Base-by-base conservation (phyloP, 2,113 vertebrate genomes). In the Phyllostomus discolor region DNA sequence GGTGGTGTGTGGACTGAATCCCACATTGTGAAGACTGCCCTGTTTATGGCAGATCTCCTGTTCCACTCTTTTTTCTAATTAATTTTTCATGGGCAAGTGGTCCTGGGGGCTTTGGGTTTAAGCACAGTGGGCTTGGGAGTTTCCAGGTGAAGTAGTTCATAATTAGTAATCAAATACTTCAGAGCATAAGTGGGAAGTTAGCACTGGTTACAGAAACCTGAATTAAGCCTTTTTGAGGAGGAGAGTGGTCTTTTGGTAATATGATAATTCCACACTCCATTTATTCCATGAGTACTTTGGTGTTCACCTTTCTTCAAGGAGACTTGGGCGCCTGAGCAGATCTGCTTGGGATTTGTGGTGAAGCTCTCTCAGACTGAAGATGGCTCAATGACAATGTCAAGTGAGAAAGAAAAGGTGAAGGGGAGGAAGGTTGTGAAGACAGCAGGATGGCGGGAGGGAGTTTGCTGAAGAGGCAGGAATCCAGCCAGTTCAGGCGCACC, bases 71-170 rank as follows among this genome's bases (percentile, higher is more conserved):
- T 4, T 57, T 86, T 80, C 79, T 92, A 92, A 93, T 95, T 88
- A 95, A 91, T 64, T 97, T 96, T 95, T 72, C 48, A 50, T 0
- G 2, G 76, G 90, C 59, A 91, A 96, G 72, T 38, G 33, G 85
- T 88, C 96, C 24, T 7, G 43, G 96, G 35, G 85, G 85, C 52
- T 79, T 81, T 38, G 72, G 82, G 91, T 97, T 84, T 85, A 90
- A 95, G 90, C 76, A 78, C 28, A 69, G 66, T 6, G 33, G 84
- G 88, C 24, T 5, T 16, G 2, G 82, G 59, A 93, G 73, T 96
- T 95, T 82, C 76, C 35, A n/a, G 82, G 94, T 96, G 97, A 97
- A 95, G 79, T 24, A 66, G 72, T 96, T 96, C 96, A 96, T 75
- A 93, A 96, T 96, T 88, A 96, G 86, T 93, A 86, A 96, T 93